Base-by-base conservation (phyloP, 2,113 vertebrate species). In the Apaloderma vittatum region DNA sequence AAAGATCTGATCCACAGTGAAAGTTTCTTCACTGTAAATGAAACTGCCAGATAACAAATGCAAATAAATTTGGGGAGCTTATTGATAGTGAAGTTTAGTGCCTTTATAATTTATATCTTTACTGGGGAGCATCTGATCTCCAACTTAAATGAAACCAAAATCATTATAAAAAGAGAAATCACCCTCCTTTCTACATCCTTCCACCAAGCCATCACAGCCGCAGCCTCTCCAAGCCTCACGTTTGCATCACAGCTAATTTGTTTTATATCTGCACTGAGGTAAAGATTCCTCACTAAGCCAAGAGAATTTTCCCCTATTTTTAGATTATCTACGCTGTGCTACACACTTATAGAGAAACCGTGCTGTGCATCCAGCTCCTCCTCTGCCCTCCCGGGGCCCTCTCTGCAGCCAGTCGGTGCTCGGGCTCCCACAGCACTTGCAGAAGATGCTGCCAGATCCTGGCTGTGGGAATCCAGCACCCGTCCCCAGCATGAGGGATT, bases 21-120 rank as follows among this genome's bases (percentile, higher is more conserved):
- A 95, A 97, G 94, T 96, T 96, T 94, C 95, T 89, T 27, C 67
- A 29, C 92, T 87, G 77, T 78, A 96, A 96, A 96, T 93, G 95
- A 87, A 95, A 90, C 82, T 94, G 85, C 94, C 82, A 84, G 95
- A 90, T 70, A 68, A 86, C 26, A 72, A 95, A 96, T 62, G 90
- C 96, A 96, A 96, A 97, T 96, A 94, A 89, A 96, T 95, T 92
- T 94, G 91, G 87, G 93, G 61, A 90, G 59, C 80, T 97, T 90
- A 96, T 63, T 66, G 78, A 82, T 68, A 11, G 88, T 76, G 76
- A 83, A 83, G 80, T 95, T 94, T 93, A 94, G 84, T 55, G 91
- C 73, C 54, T 65, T 91, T 86, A 78, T 93, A 92, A 94, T 90
- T 93, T 91, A 92, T 94, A 67, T 72, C 81, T 90, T 91, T 66